Evolutionary conservation across 2,888 invertebrate genomes (phyloP).

Genomic region (Anticlea derivata): DNA sequence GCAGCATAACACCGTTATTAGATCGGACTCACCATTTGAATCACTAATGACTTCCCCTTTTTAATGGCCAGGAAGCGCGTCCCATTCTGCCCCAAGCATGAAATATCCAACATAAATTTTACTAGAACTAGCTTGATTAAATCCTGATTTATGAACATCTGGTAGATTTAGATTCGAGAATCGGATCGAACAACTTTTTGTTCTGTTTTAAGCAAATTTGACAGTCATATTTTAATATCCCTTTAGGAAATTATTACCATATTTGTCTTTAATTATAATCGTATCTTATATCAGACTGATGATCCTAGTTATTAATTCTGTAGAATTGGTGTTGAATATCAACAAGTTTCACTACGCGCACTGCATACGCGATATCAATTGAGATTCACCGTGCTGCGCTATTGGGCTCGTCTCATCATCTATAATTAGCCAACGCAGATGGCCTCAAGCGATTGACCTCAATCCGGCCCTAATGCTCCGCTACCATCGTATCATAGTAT

Average conservation of each 20-base stretch:
- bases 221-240: too few species aligned
- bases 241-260: too few species aligned
- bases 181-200: too few species aligned
- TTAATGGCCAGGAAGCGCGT: slow-evolving; percentile 66
- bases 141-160: neutral
- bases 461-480: slow-evolving; percentile 74
- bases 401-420: slow-evolving; percentile 67
- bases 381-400: slow-evolving; percentile 64
- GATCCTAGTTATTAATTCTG: neutral
- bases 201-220: too few species aligned
- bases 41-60: slow-evolving; percentile 71
- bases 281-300: too few species aligned
- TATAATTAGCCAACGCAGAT: slow-evolving; percentile 80
- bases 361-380: slow-evolving; percentile 58
- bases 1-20: slow-evolving; percentile 68
- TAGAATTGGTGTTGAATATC: slow-evolving; percentile 8
- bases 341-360: slow-evolving; percentile 43
- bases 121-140: slow-evolving; percentile 5
- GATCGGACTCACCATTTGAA: slow-evolving; percentile 64
- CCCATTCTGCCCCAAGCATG: slow-evolving; percentile 49
- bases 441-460: slow-evolving; percentile 82
- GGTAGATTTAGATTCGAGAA: too few species aligned
- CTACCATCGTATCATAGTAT: slow-evolving; percentile 66
- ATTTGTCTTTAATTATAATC: too few species aligned
- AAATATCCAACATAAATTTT: slow-evolving; percentile 33